A percentile compares a stretch with the other conserved stretches of the same genome.
Conservation (phyloP, 92 coral and sea anemone species). For the Porites divaricata region DNA sequence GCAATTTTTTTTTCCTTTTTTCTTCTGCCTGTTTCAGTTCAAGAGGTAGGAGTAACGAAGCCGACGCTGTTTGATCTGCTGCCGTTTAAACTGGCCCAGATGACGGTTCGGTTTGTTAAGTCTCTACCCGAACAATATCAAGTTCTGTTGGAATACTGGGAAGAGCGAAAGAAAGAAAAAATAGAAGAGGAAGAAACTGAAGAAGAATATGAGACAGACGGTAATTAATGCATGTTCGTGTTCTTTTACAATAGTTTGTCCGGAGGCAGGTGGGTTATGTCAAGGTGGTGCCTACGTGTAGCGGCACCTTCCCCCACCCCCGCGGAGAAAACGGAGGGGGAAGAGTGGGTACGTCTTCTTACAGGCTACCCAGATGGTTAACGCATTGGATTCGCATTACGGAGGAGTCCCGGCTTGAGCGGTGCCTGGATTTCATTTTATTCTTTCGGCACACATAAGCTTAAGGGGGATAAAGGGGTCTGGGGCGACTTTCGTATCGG, state of each 20-base stretch:
- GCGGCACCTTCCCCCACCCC: too few species aligned
- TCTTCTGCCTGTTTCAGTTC: constrained; percentile 49
- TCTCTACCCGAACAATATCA: constrained; percentile 73
- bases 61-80: constrained; percentile 87
- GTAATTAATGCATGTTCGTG: neutral
- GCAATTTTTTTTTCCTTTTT: neutral
- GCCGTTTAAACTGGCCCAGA: constrained; percentile 78
- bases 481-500: too few species aligned
- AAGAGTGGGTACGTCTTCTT: too few species aligned
- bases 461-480: too few species aligned
- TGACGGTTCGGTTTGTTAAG: constrained; percentile 47
- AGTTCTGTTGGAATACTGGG: constrained; percentile 54
- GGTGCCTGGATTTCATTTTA: too few species aligned
- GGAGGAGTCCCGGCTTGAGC: too few species aligned
- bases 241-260: neutral
- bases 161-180: constrained; percentile 71
- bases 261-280: too few species aligned
- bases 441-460: too few species aligned
- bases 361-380: too few species aligned
- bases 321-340: too few species aligned
- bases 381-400: too few species aligned
- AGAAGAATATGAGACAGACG: constrained; percentile 61
- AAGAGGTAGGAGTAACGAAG: constrained; percentile 91
- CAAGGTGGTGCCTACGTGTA: too few species aligned
- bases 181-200: constrained; percentile 63